Evolutionary conservation across 2,113 vertebrate genomes (phyloP), one percentile per base, ranked within the genome.

Genomic region (Triplophysa siluroides): DNA sequence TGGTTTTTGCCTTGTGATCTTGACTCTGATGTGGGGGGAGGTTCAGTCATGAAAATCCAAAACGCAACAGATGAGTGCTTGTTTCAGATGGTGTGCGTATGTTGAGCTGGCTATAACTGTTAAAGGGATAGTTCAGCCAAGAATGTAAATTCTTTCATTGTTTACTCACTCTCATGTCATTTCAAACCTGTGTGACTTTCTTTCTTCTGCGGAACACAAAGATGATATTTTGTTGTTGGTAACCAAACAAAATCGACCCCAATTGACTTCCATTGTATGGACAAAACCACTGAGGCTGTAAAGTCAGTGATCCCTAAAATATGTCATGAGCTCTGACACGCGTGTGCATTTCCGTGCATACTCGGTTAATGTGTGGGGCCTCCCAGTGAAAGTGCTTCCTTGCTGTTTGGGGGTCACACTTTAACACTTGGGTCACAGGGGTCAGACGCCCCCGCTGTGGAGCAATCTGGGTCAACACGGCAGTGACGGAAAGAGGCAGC

Each of bases 401-500:
- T 52, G 33, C 29, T 67, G 81, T 75, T 78, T 12, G 43, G 52
- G 41, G 74, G 75, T 83, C 79, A 76, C 62, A 78, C 78, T 79
- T 73, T 75, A 82, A 79, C 73, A 65, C 76, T 50, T 29, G 75
- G 81, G 82, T 88, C 72, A 69, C 71, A 12, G 38, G 83, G 83
- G 80, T 84, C 83, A 83, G 23, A 18, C 26, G 18, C 8, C 68
- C 81, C 85, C 71, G 83, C 83, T 58, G 79, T 26, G 66, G 68
- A 70, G 78, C 79, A 81, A 82, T 82, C 79, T 78, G 80, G 82
- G 85, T 85, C 85, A 87, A 66, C 62, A 19, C 18, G 73, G 66
- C 68, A 80, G 79, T 85, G 81, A 87, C 75, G 64, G 79, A 71
- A 78, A 52, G 73, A 73, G 78, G 41, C 73, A 33, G 82, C 33